These are phyloP conservation scores for Aradophagus sp. DNA, from an alignment of 1,140 invertebrate species.

Conservation along the genomic window DNA sequence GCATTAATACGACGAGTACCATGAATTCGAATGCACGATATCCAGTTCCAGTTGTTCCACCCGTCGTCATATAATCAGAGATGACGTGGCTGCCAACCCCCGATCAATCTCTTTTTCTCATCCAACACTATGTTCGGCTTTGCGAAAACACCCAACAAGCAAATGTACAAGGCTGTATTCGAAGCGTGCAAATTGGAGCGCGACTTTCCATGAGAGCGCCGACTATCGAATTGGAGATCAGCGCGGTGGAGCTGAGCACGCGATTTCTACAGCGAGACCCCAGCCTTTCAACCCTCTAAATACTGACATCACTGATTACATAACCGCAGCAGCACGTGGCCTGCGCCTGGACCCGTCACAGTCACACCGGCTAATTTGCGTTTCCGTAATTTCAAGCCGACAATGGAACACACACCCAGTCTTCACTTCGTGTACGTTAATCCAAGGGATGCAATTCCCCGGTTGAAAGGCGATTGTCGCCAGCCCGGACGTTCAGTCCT, in stretches of 20 bases:
- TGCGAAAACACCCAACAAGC: constrained; percentile 15
- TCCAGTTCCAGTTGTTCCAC: constrained; percentile 34
- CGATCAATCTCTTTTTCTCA: constrained; percentile 17
- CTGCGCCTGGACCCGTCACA: constrained; percentile 69
- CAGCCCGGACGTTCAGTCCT: constrained; percentile 5
- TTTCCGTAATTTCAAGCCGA: constrained; percentile 71
- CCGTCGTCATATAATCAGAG: constrained; percentile 25
- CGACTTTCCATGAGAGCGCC: neutral
- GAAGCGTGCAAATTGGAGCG: neutral
- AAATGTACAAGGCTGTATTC: too few relatives aligned
- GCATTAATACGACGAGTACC: constrained; percentile 61
- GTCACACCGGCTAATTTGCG: constrained; percentile 75
- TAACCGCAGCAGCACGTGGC: constrained; percentile 73
- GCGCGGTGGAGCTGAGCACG: neutral
- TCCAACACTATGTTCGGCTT: constrained; percentile 5
- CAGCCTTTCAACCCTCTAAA: constrained; percentile 63
- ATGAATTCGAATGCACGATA: constrained; percentile 43
- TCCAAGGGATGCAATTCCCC: constrained; percentile 39
- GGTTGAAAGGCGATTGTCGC: constrained; percentile 21
- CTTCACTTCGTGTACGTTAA: constrained; percentile 40
- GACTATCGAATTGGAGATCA: neutral
- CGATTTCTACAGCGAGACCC: neutral
- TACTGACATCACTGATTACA: constrained; percentile 72
- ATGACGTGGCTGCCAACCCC: constrained; percentile 41
- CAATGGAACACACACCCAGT: constrained; percentile 64